phyloP scores from a whole-genome alignment of 1,140 invertebrate genomes.

The Contarinia nasturtii region DNA sequence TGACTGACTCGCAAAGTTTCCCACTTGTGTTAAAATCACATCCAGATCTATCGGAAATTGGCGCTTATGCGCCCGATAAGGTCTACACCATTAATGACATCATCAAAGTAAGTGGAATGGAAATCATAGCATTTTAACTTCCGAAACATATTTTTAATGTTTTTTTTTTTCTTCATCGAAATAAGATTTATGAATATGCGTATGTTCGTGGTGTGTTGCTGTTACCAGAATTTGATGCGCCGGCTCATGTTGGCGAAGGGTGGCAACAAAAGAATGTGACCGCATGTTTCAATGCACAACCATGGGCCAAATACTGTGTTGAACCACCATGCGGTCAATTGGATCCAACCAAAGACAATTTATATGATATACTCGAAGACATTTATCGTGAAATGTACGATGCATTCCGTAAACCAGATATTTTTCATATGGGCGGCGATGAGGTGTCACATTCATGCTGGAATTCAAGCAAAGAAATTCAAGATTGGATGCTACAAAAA shows the following conservation, averaged over 20 bases:
- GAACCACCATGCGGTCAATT: slow-evolving; percentile 76
- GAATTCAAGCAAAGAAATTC: slow-evolving; percentile 46
- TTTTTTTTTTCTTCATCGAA: slow-evolving; percentile 15
- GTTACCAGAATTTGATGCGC: slow-evolving; percentile 71
- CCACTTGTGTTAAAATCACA: slow-evolving; percentile 48
- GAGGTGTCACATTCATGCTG: slow-evolving; percentile 62
- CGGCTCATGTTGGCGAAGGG: slow-evolving; percentile 73
- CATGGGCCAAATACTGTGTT: slow-evolving; percentile 58
- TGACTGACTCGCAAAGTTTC: slow-evolving; percentile 76
- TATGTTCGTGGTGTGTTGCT: slow-evolving; percentile 53
- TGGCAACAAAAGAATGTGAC: slow-evolving; percentile 54
- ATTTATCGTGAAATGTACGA: slow-evolving; percentile 47
- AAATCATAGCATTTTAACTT: background rate
- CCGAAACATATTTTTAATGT: background rate
- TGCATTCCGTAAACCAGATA: slow-evolving; percentile 38
- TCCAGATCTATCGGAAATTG: slow-evolving; percentile 47
- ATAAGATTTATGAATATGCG: slow-evolving; percentile 45
- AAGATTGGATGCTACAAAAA: slow-evolving; percentile 44
- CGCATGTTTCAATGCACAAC: slow-evolving; percentile 48
- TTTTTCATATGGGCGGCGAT: slow-evolving; percentile 81
- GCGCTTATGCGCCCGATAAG: slow-evolving; percentile 47
- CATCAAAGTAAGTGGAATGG: slow-evolving; percentile 14
- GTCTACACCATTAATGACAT: slow-evolving; percentile 34
- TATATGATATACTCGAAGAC: slow-evolving; percentile 53
- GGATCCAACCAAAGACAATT: slow-evolving; percentile 49